A percentile compares a stretch with the other conserved stretches of the same genome.
phyloP scores from a whole-genome alignment of 2,113 vertebrate genomes.

The Seriola quinqueradiata region DNA sequence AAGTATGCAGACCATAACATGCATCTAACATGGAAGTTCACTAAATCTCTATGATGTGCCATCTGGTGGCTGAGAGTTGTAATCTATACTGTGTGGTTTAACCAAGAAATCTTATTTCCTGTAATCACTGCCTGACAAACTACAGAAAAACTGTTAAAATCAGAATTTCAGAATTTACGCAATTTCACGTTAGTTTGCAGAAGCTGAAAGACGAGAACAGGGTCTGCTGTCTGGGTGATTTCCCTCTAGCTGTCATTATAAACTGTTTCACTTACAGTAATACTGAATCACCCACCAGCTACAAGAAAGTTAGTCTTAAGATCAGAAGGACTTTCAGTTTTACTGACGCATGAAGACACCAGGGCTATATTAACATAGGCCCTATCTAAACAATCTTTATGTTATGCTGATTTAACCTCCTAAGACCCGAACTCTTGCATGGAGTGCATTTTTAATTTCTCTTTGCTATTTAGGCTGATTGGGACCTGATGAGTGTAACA shows the following conservation, averaged over 20 bases:
- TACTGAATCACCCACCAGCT: constrained; percentile 55
- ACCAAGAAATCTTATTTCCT: constrained; percentile 13
- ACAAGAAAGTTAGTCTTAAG: constrained; percentile 25
- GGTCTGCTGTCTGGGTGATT: constrained; percentile 58
- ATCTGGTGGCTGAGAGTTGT: constrained; percentile 34
- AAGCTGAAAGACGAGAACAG: neutral
- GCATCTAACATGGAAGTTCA: neutral
- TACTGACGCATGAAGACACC: constrained; percentile 8
- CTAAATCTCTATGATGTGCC: constrained; percentile 9
- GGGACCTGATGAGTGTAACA: too few relatives aligned
- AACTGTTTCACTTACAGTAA: constrained; percentile 73
- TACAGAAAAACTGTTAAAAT: constrained; percentile 24
- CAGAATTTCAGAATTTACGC: constrained; percentile 27
- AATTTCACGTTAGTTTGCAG: constrained; percentile 8
- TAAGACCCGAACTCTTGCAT: too few relatives aligned
- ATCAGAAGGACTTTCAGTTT: constrained; percentile 39
- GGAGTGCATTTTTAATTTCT: too few relatives aligned
- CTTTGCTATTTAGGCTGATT: too few relatives aligned
- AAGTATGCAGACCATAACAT: neutral
- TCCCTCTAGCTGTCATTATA: constrained; percentile 64
- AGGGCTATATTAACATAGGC: neutral
- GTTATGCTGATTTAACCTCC: constrained; percentile 22
- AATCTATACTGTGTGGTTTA: neutral
- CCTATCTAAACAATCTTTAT: constrained; percentile 16
- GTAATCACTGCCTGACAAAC: constrained; percentile 32